Base-by-base conservation (phyloP, 2,113 vertebrate genomes). In the Thymallus thymallus region DNA sequence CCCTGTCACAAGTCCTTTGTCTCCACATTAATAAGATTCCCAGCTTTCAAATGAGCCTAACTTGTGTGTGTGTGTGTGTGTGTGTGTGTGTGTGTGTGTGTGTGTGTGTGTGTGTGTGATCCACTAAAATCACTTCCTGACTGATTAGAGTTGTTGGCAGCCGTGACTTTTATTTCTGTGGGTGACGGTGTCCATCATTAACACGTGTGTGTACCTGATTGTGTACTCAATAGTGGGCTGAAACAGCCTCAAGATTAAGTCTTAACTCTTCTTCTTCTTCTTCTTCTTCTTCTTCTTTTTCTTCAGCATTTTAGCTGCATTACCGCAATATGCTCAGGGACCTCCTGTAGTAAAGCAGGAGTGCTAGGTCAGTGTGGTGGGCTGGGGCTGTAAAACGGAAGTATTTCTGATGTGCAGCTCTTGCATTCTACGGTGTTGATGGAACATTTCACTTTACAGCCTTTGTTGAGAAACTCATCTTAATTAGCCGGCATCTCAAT, bases 1-100 rank as follows among this genome's bases (percentile, higher is more conserved):
- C 80, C 56, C 85, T 87, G 88, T 90, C 86, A 90, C 77, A 87
- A 87, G 61, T 67, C 69, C 78, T 87, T 89, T 84, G 76, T 86
- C 58, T 72, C 74, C 32, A 6, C 68, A 81, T 85, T 89, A 91
- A 92, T 91, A 82, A 89, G 85, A 88, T 87, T 84, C 73, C 64
- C 74, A 77, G 75, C 74, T 83, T 87, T 41, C 67, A 82, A 87
- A 89, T 83, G 78, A 85, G 73, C 77, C 72, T 73, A 56, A 66
- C 61, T 32, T 26, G 73, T 82, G 77, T 67, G 72, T 35, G 35
- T 41, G 35, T 41, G 35, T 35, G 35, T 41, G 35, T 41, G 35
- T 35, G 35, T 41, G 35, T 41, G 35, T 35, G 35, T 41, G 35
- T 41, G 35, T n/a, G n/a, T 26, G 73, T 82, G 77, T 67, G 72